These are phyloP conservation scores for Conus betulinus DNA, from an alignment of 1,140 invertebrate genomes.

Conservation along the genomic window DNA sequence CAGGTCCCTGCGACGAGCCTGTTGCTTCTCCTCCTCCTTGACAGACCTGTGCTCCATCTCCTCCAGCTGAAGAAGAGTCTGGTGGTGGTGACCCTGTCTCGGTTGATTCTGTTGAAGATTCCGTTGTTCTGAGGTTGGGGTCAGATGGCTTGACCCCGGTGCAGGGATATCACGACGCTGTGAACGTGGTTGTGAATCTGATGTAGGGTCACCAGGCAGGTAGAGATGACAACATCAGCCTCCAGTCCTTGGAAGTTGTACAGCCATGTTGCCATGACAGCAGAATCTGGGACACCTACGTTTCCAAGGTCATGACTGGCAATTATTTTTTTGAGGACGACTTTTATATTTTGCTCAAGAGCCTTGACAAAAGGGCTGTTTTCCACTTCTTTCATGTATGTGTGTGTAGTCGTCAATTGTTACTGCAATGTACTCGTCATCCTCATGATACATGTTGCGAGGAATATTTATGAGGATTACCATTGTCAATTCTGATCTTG, in stretches of 20 bases:
- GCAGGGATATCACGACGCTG: neutral
- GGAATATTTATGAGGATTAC: slow-evolving; percentile 16
- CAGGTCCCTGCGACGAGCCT: neutral
- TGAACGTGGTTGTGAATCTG: no score
- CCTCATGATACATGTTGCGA: neutral
- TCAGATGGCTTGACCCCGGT: neutral
- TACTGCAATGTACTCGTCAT: neutral
- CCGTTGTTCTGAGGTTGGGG: neutral
- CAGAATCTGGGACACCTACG: neutral
- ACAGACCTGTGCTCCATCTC: neutral
- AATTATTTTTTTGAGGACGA: neutral
- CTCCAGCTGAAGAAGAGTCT: neutral
- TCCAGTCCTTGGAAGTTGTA: slow-evolving; percentile 47
- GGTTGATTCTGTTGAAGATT: no score
- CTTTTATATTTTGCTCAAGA: neutral
- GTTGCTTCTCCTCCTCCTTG: neutral
- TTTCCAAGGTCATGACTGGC: neutral
- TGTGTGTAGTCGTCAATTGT: neutral
- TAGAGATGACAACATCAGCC: slow-evolving; percentile 40
- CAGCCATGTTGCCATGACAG: slow-evolving; percentile 33
- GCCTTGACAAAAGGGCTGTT: neutral
- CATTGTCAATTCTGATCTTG: neutral
- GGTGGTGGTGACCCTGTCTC: neutral
- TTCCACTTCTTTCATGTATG: neutral
- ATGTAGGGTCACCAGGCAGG: slow-evolving; percentile 33